Conservation (phyloP, 2,113 vertebrate species). For the Hiodon alosoides region DNA sequence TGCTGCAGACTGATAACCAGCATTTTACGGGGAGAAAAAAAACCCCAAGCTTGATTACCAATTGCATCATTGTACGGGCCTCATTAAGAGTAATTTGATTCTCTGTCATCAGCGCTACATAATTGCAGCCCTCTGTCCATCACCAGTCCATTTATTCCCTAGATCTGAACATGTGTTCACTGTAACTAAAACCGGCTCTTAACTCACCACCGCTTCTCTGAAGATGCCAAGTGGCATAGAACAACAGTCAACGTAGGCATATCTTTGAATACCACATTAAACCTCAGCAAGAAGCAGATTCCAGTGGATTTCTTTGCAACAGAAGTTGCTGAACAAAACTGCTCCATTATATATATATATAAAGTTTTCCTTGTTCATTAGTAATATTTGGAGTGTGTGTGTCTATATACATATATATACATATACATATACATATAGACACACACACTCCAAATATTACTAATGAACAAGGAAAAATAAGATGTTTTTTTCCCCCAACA, state of each 20-base stretch:
- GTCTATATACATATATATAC: not conserved
- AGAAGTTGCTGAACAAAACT: not conserved
- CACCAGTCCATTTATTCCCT: conserved; percentile 5
- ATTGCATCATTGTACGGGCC: conserved; percentile 1
- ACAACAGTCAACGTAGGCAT: not conserved
- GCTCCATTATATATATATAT: not conserved
- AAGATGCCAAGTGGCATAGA: not conserved
- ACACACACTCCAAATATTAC: not conserved
- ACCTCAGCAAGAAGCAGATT: not conserved
- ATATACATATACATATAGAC: not conserved
- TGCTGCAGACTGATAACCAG: not conserved
- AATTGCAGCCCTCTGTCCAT: not conserved
- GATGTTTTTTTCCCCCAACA: too few species aligned
- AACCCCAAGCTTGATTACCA: not conserved
- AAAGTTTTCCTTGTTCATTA: not conserved
- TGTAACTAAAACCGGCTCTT: conserved; percentile 3
- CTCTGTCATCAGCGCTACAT: not conserved
- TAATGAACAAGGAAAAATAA: not conserved
- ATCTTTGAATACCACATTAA: not conserved
- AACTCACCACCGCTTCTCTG: not conserved
- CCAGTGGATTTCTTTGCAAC: not conserved
- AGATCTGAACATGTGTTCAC: not conserved
- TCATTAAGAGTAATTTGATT: conserved; percentile 4
- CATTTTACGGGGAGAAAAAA: not conserved
- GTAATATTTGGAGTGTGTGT: not conserved